These are phyloP conservation scores for Apotomis betuletana DNA, from an alignment of 2,888 invertebrate genomes.

Conservation along the genomic window DNA sequence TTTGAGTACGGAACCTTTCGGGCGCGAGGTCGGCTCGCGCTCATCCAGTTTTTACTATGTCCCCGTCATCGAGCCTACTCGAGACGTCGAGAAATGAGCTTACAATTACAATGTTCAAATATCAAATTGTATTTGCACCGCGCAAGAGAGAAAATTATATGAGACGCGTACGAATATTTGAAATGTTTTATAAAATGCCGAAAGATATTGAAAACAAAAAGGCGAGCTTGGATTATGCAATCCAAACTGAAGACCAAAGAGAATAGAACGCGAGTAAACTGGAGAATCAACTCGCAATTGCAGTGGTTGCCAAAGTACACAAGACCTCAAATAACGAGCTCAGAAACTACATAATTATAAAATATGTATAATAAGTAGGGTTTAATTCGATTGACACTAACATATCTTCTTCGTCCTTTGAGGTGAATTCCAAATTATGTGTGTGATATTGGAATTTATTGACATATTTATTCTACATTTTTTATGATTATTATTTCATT, in stretches of 20 bases:
- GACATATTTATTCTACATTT: too few relatives aligned
- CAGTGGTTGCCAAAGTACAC: too few relatives aligned
- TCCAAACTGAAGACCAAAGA: neutral
- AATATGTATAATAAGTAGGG: too few relatives aligned
- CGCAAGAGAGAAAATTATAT: slow-evolving; percentile 10
- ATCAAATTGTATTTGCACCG: slow-evolving; percentile 27
- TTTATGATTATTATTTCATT: too few relatives aligned
- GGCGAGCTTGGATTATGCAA: neutral
- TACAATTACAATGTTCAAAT: slow-evolving; percentile 40
- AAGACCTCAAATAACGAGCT: too few relatives aligned
- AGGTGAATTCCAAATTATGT: too few relatives aligned
- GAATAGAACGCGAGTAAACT: neutral
- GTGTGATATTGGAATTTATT: too few relatives aligned
- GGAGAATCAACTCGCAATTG: neutral
- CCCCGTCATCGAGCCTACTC: slow-evolving; percentile 60
- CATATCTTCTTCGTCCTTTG: too few relatives aligned
- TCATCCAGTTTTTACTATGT: slow-evolving; percentile 61
- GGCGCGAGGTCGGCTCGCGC: slow-evolving; percentile 49
- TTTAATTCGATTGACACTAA: too few relatives aligned
- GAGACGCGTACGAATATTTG: neutral
- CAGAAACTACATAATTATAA: too few relatives aligned
- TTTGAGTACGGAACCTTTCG: too few relatives aligned
- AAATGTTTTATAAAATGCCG: neutral
- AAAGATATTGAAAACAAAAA: neutral
- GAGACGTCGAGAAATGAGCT: slow-evolving; percentile 45